phyloP scores from a whole-genome alignment of 2,113 vertebrate species.

The Poeciliopsis retropinna region DNA sequence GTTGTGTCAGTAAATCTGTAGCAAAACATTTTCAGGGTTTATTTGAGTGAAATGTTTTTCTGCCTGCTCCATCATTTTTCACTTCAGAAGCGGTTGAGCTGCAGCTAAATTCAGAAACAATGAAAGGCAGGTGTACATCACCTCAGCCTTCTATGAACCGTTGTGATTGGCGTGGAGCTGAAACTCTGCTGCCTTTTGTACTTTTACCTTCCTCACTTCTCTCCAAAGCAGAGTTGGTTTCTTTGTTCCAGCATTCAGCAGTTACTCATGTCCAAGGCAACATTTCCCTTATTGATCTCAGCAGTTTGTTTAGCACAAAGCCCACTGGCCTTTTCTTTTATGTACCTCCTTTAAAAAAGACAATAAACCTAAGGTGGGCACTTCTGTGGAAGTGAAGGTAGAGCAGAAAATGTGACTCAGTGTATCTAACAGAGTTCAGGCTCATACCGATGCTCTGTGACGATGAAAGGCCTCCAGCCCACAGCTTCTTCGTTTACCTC shows the following conservation, averaged over 20 bases:
- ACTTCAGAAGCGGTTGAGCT: background rate
- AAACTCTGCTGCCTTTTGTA: background rate
- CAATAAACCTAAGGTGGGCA: conserved; percentile 2
- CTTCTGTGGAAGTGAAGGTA: background rate
- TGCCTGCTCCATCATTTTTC: background rate
- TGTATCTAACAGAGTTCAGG: conserved; percentile 11
- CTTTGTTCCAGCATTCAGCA: conserved; percentile 5
- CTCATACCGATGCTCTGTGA: background rate
- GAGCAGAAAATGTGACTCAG: conserved; percentile 19
- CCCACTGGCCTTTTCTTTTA: conserved; percentile 34
- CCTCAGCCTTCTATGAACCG: background rate
- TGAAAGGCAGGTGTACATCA: background rate
- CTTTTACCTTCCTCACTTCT: background rate
- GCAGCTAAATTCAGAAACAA: background rate
- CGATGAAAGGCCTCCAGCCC: conserved; percentile 12
- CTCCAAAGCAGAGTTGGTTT: background rate
- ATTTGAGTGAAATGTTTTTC: background rate
- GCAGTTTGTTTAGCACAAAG: conserved; percentile 31
- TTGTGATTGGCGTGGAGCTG: background rate
- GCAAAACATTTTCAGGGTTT: background rate
- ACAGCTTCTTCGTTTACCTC: conserved; percentile 1
- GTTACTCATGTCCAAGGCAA: conserved; percentile 37
- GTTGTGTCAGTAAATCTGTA: background rate
- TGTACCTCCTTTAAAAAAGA: conserved; percentile 17
- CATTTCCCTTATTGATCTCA: conserved; percentile 44